Percentiles rank a stretch among this genome's conserved stretches.
These are phyloP conservation scores for Bolinopsis microptera DNA, from an alignment of 37 sponge, comb jelly and placozoan species.

Conservation along the genomic window DNA sequence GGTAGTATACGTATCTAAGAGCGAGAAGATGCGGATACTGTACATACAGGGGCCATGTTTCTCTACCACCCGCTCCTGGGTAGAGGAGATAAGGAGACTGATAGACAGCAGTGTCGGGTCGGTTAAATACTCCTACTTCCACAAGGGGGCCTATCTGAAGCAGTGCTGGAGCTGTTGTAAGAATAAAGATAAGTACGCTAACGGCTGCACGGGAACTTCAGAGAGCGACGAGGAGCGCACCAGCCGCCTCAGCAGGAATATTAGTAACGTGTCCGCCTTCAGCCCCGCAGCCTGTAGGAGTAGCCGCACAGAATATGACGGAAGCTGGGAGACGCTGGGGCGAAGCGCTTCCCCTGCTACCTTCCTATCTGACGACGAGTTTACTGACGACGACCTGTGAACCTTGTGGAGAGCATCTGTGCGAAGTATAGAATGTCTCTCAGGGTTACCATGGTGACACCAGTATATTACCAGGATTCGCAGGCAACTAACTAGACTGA, in stretches of 20 bases:
- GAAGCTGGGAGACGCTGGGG: background rate
- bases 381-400: constrained; percentile 3
- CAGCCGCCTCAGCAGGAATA: background rate
- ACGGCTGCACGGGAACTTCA: background rate
- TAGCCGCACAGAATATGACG: background rate
- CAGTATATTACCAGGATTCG: no score
- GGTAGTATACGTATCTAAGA: constrained; percentile 22
- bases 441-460: no score
- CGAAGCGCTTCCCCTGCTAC: background rate
- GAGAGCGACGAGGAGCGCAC: constrained; percentile 2
- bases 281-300: background rate
- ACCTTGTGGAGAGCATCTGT: background rate
- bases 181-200: constrained; percentile 23
- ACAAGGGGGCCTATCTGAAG: constrained; percentile 7
- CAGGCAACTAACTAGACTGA: no score
- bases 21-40: background rate
- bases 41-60: constrained; percentile 9
- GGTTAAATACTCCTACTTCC: background rate
- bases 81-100: background rate
- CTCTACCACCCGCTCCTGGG: constrained; percentile 1
- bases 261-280: constrained; percentile 2
- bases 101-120: background rate
- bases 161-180: background rate
- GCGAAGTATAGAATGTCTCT: no score
- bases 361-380: constrained; percentile 14